A percentile compares a stretch with the other conserved stretches of the same genome.
Evolutionary conservation across 2,797 vertebrate genomes (phyloP).

Genomic region (Mareca penelope): DNA sequence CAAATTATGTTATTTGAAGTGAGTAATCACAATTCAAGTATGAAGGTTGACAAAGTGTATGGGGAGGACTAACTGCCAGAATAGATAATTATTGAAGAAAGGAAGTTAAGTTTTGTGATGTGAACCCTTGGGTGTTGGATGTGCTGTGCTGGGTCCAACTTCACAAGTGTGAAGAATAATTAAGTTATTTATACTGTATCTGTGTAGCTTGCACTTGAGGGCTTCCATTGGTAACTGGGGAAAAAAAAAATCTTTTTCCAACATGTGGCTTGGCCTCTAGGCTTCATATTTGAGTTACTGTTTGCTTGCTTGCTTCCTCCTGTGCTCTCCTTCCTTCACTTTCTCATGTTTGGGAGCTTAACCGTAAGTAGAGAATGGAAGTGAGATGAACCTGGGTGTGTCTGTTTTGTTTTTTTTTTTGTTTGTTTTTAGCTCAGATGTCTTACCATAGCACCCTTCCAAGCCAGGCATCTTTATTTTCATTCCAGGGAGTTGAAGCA

Average conservation of each 20-base stretch:
- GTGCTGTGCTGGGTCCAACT: no score
- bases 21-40: not conserved
- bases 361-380: not conserved
- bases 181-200: not conserved
- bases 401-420: no score
- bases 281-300: not conserved
- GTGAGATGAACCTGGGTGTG: not conserved
- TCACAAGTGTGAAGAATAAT: not conserved
- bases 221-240: not conserved
- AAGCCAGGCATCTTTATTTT: not conserved
- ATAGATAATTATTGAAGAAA: not conserved
- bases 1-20: not conserved
- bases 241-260: not conserved
- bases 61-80: not conserved
- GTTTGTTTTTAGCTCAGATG: not conserved
- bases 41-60: not conserved
- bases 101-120: not conserved
- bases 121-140: not conserved
- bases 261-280: not conserved
- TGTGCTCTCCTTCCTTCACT: not conserved
- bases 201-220: not conserved
- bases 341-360: not conserved
- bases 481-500: not conserved
- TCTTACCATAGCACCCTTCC: not conserved
- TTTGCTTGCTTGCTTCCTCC: not conserved